A percentile compares a stretch with the other conserved stretches of the same genome.
Evolutionary conservation across 2,797 vertebrate species (phyloP).

Genomic region (Brachyrhaphis roseni): DNA sequence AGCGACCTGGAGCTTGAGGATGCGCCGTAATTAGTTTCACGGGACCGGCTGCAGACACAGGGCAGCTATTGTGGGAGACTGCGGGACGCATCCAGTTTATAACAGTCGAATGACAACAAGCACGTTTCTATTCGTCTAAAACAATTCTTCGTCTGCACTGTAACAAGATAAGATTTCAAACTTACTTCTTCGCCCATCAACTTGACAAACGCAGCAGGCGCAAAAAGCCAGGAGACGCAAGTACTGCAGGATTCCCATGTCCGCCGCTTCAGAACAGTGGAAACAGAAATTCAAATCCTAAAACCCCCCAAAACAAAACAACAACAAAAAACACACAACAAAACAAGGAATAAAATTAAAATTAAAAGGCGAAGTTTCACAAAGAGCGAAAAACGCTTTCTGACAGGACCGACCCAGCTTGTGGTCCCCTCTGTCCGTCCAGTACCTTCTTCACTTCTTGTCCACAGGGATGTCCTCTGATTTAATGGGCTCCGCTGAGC

Average conservation of each 20-base stretch:
- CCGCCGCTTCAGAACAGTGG: background rate
- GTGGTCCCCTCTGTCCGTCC: conserved; percentile 27
- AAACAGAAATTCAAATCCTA: background rate
- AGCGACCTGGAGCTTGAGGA: background rate
- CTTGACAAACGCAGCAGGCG: conserved; percentile 63
- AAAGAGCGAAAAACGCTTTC: background rate
- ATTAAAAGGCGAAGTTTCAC: background rate
- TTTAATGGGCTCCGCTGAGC: conserved; percentile 61
- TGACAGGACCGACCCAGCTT: conserved; percentile 4
- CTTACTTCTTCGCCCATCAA: conserved; percentile 86
- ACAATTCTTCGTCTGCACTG: background rate
- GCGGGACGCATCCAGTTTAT: background rate
- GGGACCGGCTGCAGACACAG: conserved; percentile 51
- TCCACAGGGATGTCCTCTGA: conserved; percentile 43
- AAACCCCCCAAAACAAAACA: background rate
- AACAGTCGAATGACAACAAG: background rate
- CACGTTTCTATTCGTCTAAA: background rate
- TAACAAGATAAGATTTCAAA: conserved; percentile 31
- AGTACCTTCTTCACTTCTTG: conserved; percentile 25
- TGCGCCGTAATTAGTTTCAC: conserved; percentile 65
- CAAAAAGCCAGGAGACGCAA: conserved; percentile 58
- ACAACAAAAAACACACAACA: too few species aligned
- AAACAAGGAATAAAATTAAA: background rate
- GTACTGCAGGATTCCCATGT: conserved; percentile 70
- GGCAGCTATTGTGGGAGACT: background rate